phyloP scores from a whole-genome alignment of 1,140 invertebrate species.

The Hyposmocoma kahamanoa region DNA sequence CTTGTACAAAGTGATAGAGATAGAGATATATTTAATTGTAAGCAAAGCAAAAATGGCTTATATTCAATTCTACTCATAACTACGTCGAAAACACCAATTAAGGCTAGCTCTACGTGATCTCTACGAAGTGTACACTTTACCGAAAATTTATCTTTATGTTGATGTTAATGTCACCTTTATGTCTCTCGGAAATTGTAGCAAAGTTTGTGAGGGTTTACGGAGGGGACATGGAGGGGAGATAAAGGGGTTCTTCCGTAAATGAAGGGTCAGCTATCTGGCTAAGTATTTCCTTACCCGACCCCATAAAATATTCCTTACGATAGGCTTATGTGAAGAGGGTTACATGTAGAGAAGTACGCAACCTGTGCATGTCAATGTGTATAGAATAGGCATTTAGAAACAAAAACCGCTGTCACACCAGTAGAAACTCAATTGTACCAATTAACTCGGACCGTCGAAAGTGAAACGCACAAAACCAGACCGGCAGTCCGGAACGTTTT shows the following conservation, averaged over 20 bases:
- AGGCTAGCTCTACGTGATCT: too few relatives aligned
- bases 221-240: slow-evolving; percentile 17
- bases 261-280: neutral
- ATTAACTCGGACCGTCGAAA: slow-evolving; percentile 59
- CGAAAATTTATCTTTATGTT: slow-evolving; percentile 14
- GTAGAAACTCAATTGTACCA: slow-evolving; percentile 47
- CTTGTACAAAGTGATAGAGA: too few relatives aligned
- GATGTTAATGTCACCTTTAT: slow-evolving; percentile 17
- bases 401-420: neutral
- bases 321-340: too few relatives aligned
- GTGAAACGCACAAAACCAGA: slow-evolving; percentile 59
- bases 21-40: too few relatives aligned
- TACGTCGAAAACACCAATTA: too few relatives aligned
- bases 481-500: slow-evolving; percentile 41
- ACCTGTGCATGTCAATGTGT: too few relatives aligned
- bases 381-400: too few relatives aligned
- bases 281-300: neutral
- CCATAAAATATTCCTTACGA: too few relatives aligned
- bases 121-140: neutral
- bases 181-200: slow-evolving; percentile 11
- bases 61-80: too few relatives aligned
- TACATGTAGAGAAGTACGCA: too few relatives aligned
- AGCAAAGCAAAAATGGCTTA: too few relatives aligned
- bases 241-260: slow-evolving; percentile 17
- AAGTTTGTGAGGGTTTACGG: slow-evolving; percentile 9